Evolutionary conservation across 2,888 invertebrate species (phyloP).

Genomic region (Pachliopta kotzebuea): DNA sequence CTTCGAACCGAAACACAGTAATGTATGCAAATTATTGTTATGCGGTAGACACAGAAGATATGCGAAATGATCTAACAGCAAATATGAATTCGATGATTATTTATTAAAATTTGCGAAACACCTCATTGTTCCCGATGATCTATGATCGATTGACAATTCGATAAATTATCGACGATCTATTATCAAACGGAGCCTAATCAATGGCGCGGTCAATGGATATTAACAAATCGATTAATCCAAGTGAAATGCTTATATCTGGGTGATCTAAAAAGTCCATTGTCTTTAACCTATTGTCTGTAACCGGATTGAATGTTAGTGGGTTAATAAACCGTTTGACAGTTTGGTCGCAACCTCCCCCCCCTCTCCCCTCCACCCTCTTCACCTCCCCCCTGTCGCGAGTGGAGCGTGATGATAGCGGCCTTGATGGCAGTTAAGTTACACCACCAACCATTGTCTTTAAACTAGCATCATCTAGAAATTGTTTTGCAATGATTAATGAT

Average conservation of each 20-base stretch:
- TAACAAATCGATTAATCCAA: constrained; percentile 6
- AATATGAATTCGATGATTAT: too few relatives aligned
- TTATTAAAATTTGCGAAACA: too few relatives aligned
- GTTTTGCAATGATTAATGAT: constrained; percentile 15
- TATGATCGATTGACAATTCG: neutral
- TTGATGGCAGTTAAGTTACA: constrained; percentile 29
- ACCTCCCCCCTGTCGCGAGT: constrained; percentile 14
- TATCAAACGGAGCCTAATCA: neutral
- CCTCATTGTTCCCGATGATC: too few relatives aligned
- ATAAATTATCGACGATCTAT: neutral
- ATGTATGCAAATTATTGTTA: too few relatives aligned
- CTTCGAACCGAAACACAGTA: too few relatives aligned
- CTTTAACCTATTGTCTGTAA: constrained; percentile 33
- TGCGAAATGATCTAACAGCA: too few relatives aligned
- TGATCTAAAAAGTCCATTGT: constrained; percentile 25
- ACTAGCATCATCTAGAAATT: constrained; percentile 18
- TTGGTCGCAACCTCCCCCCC: constrained; percentile 10
- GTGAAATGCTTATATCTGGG: constrained; percentile 22
- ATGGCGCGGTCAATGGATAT: constrained; percentile 5
- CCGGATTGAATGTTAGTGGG: constrained; percentile 38
- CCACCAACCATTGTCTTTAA: constrained; percentile 19
- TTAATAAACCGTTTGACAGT: constrained; percentile 38
- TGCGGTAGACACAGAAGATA: too few relatives aligned
- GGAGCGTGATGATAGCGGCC: constrained; percentile 36
- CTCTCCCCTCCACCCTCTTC: neutral